Conservation (phyloP, 2,797 vertebrate species). For the Pangasius larnaudii region DNA sequence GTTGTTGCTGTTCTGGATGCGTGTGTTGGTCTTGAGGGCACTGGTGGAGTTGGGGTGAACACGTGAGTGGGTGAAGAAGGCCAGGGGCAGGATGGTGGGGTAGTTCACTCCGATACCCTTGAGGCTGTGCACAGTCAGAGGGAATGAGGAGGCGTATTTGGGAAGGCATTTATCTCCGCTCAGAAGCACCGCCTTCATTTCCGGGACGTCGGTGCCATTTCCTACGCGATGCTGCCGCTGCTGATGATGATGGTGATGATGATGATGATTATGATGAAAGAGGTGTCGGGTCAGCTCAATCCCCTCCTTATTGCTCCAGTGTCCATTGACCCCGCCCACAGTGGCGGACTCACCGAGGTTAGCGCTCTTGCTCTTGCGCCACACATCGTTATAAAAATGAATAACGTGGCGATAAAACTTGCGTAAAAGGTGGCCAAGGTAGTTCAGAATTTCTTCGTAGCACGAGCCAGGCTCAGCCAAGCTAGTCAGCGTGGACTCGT, state of each 20-base stretch:
- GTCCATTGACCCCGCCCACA: conserved; percentile 62
- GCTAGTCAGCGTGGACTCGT: conserved; percentile 92
- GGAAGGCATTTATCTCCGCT: conserved; percentile 62
- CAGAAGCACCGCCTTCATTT: conserved; percentile 68
- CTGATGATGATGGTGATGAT: conserved; percentile 84
- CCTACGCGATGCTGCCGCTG: conserved; percentile 47
- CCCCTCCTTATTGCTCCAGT: conserved; percentile 63
- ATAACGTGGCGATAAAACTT: conserved; percentile 82
- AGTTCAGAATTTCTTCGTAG: conserved; percentile 95
- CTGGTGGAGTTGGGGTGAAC: conserved; percentile 24
- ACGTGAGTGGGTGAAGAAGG: conserved; percentile 51
- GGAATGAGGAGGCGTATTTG: conserved; percentile 53
- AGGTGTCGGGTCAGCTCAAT: conserved; percentile 75
- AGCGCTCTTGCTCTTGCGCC: conserved; percentile 66
- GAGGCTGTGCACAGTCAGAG: conserved; percentile 64
- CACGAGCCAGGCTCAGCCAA: conserved; percentile 94
- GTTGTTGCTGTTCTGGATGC: conserved; percentile 63
- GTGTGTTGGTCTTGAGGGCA: conserved; percentile 12
- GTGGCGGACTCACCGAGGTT: conserved; percentile 71
- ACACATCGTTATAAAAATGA: conserved; percentile 75
- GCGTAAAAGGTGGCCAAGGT: conserved; percentile 87
- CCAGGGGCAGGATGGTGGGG: conserved; percentile 87
- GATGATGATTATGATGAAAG: conserved; percentile 79
- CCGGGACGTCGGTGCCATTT: conserved; percentile 63
- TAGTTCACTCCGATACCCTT: conserved; percentile 87